These are phyloP conservation scores for Dinothrombium tinctorium DNA, from an alignment of 1,140 invertebrate genomes.

Conservation along the genomic window DNA sequence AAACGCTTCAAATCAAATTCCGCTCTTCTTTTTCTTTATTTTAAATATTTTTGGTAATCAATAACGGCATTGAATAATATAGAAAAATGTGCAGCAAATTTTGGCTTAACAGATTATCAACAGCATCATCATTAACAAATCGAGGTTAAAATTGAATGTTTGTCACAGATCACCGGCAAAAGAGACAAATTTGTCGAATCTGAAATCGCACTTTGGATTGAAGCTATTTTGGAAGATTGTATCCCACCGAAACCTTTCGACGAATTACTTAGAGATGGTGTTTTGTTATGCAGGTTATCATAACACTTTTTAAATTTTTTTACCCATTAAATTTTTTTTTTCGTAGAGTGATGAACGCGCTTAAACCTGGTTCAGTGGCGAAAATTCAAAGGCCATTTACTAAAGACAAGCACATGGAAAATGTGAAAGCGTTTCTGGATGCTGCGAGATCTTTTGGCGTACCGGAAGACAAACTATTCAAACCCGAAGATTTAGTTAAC, in stretches of 20 bases:
- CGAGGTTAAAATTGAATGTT: not conserved
- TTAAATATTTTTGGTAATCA: not conserved
- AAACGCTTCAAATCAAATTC: not conserved
- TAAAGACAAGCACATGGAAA: slow-evolving; percentile 3
- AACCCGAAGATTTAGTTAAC: slow-evolving; percentile 3
- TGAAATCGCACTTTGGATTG: slow-evolving; percentile 8
- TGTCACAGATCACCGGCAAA: slow-evolving; percentile 1
- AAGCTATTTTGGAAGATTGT: slow-evolving; percentile 7
- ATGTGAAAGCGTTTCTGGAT: slow-evolving; percentile 5
- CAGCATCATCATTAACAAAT: not conserved
- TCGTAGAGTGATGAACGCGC: slow-evolving; percentile 3
- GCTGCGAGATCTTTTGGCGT: slow-evolving; percentile 1
- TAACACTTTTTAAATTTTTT: not conserved
- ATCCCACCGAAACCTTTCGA: slow-evolving; percentile 9
- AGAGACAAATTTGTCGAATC: slow-evolving; percentile 7
- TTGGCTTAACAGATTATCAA: not conserved
- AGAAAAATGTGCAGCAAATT: not conserved
- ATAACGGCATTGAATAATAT: not conserved
- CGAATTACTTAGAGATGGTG: slow-evolving; percentile 6
- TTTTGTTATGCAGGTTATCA: slow-evolving; percentile 5
- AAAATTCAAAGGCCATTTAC: slow-evolving; percentile 10
- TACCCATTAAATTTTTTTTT: not conserved
- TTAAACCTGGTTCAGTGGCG: slow-evolving; percentile 2
- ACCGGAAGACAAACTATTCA: slow-evolving; percentile 6
- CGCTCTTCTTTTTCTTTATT: not conserved